Conservation (phyloP, 2,888 invertebrate species). For the Didymodactylos carnosus region DNA sequence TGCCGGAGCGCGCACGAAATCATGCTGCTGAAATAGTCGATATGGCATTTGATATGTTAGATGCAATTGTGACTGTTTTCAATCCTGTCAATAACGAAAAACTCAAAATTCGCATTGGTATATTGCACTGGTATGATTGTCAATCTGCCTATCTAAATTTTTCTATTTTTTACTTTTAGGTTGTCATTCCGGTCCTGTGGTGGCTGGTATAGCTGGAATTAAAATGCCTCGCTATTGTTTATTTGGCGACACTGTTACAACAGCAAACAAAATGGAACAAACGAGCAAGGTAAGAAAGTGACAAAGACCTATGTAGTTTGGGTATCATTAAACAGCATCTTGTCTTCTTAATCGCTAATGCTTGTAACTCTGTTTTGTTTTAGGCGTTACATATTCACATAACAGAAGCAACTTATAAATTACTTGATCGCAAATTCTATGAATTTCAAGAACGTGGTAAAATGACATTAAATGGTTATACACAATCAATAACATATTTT, state of each 20-base stretch:
- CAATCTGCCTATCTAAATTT: too few species aligned
- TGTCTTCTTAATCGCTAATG: too few species aligned
- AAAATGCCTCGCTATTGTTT: constrained; percentile 50
- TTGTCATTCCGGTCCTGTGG: constrained; percentile 71
- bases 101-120: constrained; percentile 34
- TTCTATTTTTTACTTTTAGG: constrained; percentile 44
- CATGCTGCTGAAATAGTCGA: constrained; percentile 52
- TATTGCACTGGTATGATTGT: too few species aligned
- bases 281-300: constrained; percentile 44
- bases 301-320: too few species aligned
- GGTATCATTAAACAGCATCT: too few species aligned
- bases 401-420: constrained; percentile 4
- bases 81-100: constrained; percentile 55
- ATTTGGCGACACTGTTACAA: constrained; percentile 75
- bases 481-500: constrained; percentile 3
- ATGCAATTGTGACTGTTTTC: constrained; percentile 67
- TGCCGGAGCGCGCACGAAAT: constrained; percentile 59
- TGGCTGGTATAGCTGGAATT: constrained; percentile 74
- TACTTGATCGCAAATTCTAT: constrained; percentile 2
- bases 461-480: constrained; percentile 3
- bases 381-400: constrained; percentile 24
- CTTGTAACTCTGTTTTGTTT: too few species aligned
- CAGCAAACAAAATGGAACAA: constrained; percentile 75
- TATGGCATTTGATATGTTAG: constrained; percentile 88
- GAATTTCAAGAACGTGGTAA: constrained; percentile 9